Evolutionary conservation across 2,113 vertebrate species (phyloP).

Genomic region (Sarotherodon lohbergeri): DNA sequence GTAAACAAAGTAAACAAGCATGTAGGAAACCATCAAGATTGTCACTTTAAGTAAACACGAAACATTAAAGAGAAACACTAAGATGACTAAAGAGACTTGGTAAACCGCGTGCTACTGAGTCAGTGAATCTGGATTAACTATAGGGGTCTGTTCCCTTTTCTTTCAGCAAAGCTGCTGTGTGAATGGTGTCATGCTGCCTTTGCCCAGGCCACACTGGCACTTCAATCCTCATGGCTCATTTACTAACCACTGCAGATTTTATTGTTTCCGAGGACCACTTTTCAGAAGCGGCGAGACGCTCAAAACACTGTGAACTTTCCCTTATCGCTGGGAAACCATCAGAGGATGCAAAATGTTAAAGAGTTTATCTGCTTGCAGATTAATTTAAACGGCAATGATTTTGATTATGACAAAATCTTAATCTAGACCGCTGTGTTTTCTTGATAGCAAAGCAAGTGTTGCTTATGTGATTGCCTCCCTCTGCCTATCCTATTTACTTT

Average conservation of each 20-base stretch:
- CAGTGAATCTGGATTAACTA: background rate
- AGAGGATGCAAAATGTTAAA: conserved; percentile 39
- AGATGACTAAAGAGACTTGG: background rate
- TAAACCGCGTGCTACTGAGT: background rate
- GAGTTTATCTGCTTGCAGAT: conserved; percentile 64
- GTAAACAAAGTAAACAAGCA: background rate
- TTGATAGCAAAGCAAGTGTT: conserved; percentile 68
- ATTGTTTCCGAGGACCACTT: conserved; percentile 33
- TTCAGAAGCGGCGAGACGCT: conserved; percentile 22
- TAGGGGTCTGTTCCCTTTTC: background rate
- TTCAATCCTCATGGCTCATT: conserved; percentile 40
- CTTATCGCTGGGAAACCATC: conserved; percentile 46
- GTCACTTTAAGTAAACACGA: background rate
- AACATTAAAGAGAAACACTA: background rate
- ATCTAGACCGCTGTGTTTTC: conserved; percentile 74
- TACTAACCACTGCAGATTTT: conserved; percentile 3
- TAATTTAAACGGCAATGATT: conserved; percentile 68
- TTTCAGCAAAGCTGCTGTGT: conserved; percentile 17
- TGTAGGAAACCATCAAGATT: background rate
- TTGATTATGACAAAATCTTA: conserved; percentile 69
- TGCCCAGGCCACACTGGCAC: conserved; percentile 7
- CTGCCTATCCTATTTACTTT: conserved; percentile 73
- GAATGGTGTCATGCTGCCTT: conserved; percentile 22
- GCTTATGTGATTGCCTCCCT: conserved; percentile 70
- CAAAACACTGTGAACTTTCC: conserved; percentile 27